Conservation (phyloP, 2,797 vertebrate genomes). For the Spinus pinus region DNA sequence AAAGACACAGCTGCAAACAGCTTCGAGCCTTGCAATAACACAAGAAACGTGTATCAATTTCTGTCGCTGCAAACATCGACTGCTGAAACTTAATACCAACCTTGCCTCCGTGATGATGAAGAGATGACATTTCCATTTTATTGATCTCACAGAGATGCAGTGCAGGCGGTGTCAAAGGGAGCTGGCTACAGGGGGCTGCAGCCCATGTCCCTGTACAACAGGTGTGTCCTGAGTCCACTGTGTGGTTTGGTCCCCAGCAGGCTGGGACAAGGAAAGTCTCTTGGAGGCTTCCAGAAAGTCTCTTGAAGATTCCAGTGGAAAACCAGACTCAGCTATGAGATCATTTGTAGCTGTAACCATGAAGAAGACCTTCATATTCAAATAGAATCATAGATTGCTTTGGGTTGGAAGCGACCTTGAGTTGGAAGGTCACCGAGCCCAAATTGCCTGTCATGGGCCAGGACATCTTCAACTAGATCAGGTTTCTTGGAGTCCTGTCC, state of each 20-base stretch:
- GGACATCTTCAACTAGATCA: neutral
- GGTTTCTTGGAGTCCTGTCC: neutral
- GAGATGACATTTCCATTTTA: conserved; percentile 58
- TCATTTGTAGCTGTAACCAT: neutral
- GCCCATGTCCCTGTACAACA: fast-evolving
- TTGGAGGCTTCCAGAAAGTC: too few relatives aligned
- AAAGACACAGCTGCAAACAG: conserved; percentile 59
- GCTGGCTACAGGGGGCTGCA: fast-evolving
- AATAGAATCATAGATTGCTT: neutral
- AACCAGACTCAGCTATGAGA: neutral
- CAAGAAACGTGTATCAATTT: conserved; percentile 55
- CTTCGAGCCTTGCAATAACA: conserved; percentile 61
- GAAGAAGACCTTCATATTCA: neutral
- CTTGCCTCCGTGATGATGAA: conserved; percentile 13
- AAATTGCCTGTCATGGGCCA: neutral
- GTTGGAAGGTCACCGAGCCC: neutral
- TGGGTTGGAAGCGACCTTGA: fast-evolving
- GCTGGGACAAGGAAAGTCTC: neutral
- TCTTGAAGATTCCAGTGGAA: neutral
- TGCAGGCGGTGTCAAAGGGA: neutral
- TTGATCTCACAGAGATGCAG: neutral
- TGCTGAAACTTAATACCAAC: conserved; percentile 51
- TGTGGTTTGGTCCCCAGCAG: neutral
- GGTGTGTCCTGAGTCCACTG: fast-evolving
- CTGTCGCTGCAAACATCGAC: conserved; percentile 27